Evolutionary conservation across 2,797 vertebrate species (phyloP).

Genomic region (Galago senegalensis): DNA sequence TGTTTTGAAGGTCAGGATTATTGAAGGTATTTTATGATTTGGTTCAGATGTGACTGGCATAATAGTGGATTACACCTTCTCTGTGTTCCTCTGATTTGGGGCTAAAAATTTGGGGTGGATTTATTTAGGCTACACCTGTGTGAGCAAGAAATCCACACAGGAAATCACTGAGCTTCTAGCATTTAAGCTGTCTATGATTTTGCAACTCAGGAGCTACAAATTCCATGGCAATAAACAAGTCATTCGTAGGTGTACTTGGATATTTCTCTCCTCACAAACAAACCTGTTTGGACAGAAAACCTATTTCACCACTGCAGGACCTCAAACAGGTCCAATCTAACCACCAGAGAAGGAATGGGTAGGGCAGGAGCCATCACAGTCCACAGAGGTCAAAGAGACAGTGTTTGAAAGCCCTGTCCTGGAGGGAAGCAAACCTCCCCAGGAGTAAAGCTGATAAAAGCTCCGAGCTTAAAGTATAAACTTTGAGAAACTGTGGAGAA

Average conservation of each 20-base stretch:
- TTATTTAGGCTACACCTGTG: not conserved
- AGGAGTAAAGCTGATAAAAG: not conserved
- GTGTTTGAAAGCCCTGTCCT: not conserved
- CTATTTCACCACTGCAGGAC: no score
- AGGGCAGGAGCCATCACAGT: not conserved
- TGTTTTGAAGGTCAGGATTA: conserved; percentile 60
- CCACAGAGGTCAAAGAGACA: not conserved
- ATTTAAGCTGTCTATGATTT: not conserved
- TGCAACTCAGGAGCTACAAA: not conserved
- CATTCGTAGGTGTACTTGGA: not conserved
- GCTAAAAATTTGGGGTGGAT: not conserved
- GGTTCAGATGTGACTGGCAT: not conserved
- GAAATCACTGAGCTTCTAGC: not conserved
- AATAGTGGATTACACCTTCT: not conserved
- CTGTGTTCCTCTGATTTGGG: not conserved
- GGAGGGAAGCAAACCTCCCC: not conserved
- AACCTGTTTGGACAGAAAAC: not conserved
- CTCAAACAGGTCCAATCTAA: not conserved
- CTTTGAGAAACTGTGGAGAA: not conserved
- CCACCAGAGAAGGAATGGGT: not conserved
- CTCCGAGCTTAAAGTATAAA: not conserved
- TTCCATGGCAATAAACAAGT: not conserved
- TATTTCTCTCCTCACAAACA: not conserved
- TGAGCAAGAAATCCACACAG: not conserved
- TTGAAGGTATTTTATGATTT: not conserved